phyloP scores from a whole-genome alignment of 2,797 vertebrate genomes.

The Cossypha dichroa region DNA sequence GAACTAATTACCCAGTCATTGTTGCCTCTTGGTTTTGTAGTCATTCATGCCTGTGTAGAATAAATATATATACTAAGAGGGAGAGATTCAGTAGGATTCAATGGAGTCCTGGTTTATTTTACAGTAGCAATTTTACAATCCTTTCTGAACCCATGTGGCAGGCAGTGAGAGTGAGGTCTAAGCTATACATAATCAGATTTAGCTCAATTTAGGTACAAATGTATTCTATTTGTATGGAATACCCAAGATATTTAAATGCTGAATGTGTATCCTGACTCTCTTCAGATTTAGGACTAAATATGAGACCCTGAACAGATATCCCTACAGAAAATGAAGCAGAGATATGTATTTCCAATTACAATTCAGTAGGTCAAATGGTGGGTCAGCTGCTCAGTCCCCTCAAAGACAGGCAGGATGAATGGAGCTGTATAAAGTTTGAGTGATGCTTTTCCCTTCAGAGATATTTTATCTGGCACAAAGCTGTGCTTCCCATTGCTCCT shows the following conservation, averaged over 20 bases:
- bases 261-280: neutral
- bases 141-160: neutral
- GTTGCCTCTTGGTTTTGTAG: neutral
- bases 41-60: neutral
- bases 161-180: neutral
- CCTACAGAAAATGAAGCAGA: neutral
- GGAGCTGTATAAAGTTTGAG: slow-evolving; percentile 8
- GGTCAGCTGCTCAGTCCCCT: slow-evolving; percentile 14
- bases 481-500: neutral
- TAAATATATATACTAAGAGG: neutral
- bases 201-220: neutral
- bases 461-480: neutral
- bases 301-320: neutral
- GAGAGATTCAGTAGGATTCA: neutral
- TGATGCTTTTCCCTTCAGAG: slow-evolving; percentile 20
- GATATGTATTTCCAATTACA: slow-evolving; percentile 14
- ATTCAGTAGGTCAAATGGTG: slow-evolving; percentile 9
- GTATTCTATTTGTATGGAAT: neutral
- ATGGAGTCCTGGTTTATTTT: neutral
- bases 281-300: neutral
- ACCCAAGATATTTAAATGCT: neutral
- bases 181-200: neutral
- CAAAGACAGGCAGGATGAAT: neutral
- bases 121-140: neutral
- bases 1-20: neutral